Percentiles rank a stretch among this genome's conserved stretches.
Conservation (phyloP, 2,888 invertebrate species). For the Dusona sp. region DNA sequence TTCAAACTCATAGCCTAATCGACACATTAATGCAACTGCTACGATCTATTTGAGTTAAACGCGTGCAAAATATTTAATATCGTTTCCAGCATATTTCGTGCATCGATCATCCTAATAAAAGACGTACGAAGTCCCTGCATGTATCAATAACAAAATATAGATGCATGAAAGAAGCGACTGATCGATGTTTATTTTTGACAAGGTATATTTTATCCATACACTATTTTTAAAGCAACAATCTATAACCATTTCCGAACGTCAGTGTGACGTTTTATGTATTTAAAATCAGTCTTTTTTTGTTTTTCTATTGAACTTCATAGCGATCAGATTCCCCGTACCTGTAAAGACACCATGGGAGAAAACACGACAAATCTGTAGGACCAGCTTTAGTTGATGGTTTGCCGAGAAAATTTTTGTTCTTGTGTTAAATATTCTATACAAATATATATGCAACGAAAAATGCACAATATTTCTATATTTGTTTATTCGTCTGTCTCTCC, state of each 20-base stretch:
- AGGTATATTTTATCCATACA: background rate
- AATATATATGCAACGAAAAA: background rate
- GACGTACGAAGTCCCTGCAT: background rate
- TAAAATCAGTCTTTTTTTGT: background rate
- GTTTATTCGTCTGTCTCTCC: background rate
- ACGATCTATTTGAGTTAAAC: background rate
- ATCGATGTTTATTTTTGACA: background rate
- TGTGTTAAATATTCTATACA: background rate
- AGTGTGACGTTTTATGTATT: background rate
- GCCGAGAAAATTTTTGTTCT: constrained; percentile 2
- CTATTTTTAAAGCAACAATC: background rate
- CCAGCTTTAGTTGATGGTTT: constrained; percentile 15
- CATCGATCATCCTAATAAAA: background rate
- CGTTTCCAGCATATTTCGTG: background rate
- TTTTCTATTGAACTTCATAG: background rate
- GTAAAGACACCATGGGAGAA: too few species aligned
- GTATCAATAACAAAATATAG: background rate
- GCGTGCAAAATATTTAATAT: background rate
- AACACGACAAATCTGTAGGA: background rate
- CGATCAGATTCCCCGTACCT: background rate
- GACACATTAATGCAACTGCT: background rate
- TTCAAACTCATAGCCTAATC: background rate
- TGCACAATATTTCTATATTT: background rate
- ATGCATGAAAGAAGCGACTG: background rate
- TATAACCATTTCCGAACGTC: background rate